Percentiles rank a stretch among this genome's conserved stretches.
These are phyloP conservation scores for Macrophya alboannulata DNA, from an alignment of 2,888 invertebrate genomes.

Conservation along the genomic window DNA sequence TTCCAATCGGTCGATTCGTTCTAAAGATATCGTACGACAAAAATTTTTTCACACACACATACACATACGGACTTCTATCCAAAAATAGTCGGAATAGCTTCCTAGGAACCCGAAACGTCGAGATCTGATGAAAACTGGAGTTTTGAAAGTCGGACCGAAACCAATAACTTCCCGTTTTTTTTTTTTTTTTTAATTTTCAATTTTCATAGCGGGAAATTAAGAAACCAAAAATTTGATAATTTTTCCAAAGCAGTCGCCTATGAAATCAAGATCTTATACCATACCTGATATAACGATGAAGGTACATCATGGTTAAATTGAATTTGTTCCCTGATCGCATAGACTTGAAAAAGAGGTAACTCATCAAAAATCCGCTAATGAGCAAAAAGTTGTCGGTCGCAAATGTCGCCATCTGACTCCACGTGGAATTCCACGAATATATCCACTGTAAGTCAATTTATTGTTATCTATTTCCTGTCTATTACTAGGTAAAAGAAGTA, in stretches of 20 bases:
- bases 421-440: conserved; percentile 74
- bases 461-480: neutral
- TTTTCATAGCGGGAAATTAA: no score
- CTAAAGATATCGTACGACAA: no score
- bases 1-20: no score
- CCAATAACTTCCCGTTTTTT: no score
- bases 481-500: neutral
- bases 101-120: no score
- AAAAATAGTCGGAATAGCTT: no score
- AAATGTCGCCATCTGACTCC: conserved; percentile 68
- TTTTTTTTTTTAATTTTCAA: no score
- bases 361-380: conserved; percentile 78
- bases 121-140: no score
- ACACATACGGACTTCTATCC: no score
- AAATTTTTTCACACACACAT: no score
- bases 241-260: neutral
- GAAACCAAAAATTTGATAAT: neutral
- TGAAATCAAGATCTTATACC: neutral
- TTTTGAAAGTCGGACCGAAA: no score
- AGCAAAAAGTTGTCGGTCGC: conserved; percentile 79
- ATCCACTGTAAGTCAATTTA: conserved; percentile 72
- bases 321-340: conserved; percentile 73
- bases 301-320: conserved; percentile 77
- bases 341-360: conserved; percentile 76
- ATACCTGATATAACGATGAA: conserved; percentile 80